Conservation (phyloP, 2,113 vertebrate genomes). For the Hippocampus zosterae region DNA sequence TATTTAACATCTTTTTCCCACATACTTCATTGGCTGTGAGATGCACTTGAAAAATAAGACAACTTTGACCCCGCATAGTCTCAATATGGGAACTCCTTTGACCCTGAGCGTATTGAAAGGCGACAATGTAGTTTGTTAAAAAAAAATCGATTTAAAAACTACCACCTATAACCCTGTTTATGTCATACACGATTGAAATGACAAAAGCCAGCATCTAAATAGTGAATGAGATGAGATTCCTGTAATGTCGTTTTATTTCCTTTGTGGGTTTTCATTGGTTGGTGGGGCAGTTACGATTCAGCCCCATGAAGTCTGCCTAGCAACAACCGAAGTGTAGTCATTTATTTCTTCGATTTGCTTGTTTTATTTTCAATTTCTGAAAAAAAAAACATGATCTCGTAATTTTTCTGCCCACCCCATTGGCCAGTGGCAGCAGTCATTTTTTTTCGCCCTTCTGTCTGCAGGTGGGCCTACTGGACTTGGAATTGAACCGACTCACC, state of each 20-base stretch:
- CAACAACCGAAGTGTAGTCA: too few relatives aligned
- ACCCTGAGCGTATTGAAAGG: slow-evolving; percentile 45
- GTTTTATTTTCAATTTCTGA: neutral
- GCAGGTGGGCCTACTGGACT: slow-evolving; percentile 89
- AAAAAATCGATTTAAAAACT: slow-evolving; percentile 3
- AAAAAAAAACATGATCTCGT: neutral
- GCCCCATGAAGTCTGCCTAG: too few relatives aligned
- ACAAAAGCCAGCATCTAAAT: slow-evolving; percentile 37
- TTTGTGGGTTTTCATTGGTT: neutral
- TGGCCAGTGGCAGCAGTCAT: slow-evolving; percentile 3
- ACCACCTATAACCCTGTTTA: slow-evolving; percentile 39
- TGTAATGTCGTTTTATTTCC: too few relatives aligned
- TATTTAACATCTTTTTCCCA: slow-evolving; percentile 78
- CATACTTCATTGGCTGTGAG: slow-evolving; percentile 71
- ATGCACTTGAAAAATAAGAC: slow-evolving; percentile 69
- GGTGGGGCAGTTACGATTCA: too few relatives aligned
- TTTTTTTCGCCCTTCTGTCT: neutral
- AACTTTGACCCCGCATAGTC: slow-evolving; percentile 37
- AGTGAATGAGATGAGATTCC: neutral
- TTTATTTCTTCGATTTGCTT: too few relatives aligned
- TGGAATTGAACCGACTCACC: slow-evolving; percentile 92
- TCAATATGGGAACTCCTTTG: slow-evolving; percentile 65
- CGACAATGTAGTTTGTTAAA: slow-evolving; percentile 33
- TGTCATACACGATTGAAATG: slow-evolving; percentile 42
- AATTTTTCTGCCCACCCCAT: neutral